Evolutionary conservation across 2,113 vertebrate genomes (phyloP).

Genomic region (Sterrhoptilus dennistouni): DNA sequence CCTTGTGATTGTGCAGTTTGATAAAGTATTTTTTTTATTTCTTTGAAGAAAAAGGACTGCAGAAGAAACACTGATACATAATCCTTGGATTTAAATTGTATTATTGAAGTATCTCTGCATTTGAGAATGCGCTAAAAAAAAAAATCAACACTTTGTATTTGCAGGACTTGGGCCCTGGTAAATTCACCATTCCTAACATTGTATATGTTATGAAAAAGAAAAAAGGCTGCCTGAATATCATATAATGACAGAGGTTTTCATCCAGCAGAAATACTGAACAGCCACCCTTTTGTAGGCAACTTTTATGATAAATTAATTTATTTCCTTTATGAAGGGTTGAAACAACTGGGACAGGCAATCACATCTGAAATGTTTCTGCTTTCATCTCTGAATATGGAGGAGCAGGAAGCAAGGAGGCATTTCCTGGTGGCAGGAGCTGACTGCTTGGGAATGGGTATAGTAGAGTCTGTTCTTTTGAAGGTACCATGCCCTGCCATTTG

Average conservation of each 20-base stretch:
- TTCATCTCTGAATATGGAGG: neutral
- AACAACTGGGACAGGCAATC: neutral
- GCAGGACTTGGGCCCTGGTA: neutral
- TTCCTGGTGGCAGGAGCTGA: neutral
- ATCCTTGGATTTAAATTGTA: neutral
- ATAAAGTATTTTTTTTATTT: neutral
- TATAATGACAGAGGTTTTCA: neutral
- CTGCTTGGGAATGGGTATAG: neutral
- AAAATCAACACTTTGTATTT: slow-evolving; percentile 26
- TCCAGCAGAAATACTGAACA: neutral
- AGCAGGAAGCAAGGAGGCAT: neutral
- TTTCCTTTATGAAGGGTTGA: neutral
- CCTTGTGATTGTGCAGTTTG: neutral
- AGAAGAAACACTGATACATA: neutral
- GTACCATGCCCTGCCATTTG: neutral
- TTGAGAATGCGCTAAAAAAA: slow-evolving; percentile 57
- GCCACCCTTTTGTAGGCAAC: neutral
- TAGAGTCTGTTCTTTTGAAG: neutral
- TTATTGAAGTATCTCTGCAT: slow-evolving; percentile 46
- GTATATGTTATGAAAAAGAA: neutral
- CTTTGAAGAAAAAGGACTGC: neutral
- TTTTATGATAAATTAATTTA: neutral
- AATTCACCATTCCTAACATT: slow-evolving; percentile 9
- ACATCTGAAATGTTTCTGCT: neutral
- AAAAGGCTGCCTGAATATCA: neutral